Evolutionary conservation across 2,888 invertebrate species (phyloP), one percentile per base, ranked within the genome.

Genomic region (Acrobasis consociella): DNA sequence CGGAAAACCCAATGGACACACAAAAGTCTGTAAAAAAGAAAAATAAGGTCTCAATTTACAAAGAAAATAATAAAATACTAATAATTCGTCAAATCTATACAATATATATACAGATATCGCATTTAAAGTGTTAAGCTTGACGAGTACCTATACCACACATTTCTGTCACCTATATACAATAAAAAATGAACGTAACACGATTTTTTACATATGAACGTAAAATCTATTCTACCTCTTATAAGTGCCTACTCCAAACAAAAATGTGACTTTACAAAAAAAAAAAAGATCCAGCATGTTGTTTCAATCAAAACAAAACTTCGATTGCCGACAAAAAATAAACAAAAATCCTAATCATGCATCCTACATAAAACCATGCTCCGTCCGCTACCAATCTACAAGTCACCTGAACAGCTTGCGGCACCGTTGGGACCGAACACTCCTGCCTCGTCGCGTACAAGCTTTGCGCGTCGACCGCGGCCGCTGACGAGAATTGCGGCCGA

Each of bases 1-100:
- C 89, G 86, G 88, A 88, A 80, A 82, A 85, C 90, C 90, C 89
- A 90, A 86, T 72, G 80, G 80, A 83, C 84, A 87, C 82, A 88
- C 81, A 85, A 81, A 75, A 75, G 70, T 84, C 87, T 89, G 86
- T 73, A 87, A 89, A 88, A 78, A 78, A 61, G 39, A 60, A 53
- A 79, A 79, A 78, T 69, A 74, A 71, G 70, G 72, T 8, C 70
- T 73, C 67, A 67, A 78, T 76, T 76, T 73, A 81, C 73, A 76
- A 80, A 74, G 73, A 69, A 76, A 75, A 70, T 61, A 68, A 72
- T 71, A 71, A 69, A 72, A 69, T 69, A 70, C 37, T 55, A 9
- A 56, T 39, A 17, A 3, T 16, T 7, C 22, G 17, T 42, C 17
- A 46, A 46, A 42, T 17, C 39, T 16, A 10, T 15, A 16, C 31